phyloP scores from a whole-genome alignment of 2,888 invertebrate species.

The Agonopterix arenella region DNA sequence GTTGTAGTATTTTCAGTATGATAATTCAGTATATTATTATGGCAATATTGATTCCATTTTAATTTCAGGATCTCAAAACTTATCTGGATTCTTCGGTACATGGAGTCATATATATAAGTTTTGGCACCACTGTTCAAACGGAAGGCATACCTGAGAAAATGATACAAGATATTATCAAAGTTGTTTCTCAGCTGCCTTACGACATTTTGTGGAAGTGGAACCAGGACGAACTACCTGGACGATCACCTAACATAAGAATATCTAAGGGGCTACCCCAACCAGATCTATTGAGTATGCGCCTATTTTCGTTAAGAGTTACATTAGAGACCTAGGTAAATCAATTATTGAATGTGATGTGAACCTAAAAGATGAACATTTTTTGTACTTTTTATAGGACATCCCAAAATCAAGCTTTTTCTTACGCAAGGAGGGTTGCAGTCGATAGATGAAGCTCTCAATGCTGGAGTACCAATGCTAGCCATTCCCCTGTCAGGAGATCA shows the following conservation, averaged over 20 bases:
- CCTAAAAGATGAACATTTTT: too few relatives aligned
- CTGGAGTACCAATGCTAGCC: too few relatives aligned
- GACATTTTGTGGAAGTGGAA: constrained; percentile 16
- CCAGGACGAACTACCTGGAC: constrained; percentile 21
- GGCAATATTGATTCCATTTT: neutral
- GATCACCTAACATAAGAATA: constrained; percentile 43
- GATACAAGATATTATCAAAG: constrained; percentile 28
- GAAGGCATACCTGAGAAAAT: constrained; percentile 14
- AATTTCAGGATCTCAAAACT: neutral
- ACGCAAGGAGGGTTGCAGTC: too few relatives aligned
- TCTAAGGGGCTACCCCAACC: constrained; percentile 37
- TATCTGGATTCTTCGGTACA: neutral
- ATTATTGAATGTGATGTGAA: too few relatives aligned
- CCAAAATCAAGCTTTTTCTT: too few relatives aligned
- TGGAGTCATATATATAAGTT: neutral
- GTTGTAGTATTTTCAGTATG: neutral
- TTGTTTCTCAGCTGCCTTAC: constrained; percentile 48
- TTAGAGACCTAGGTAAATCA: too few relatives aligned
- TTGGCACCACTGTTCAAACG: neutral
- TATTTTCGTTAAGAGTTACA: too few relatives aligned
- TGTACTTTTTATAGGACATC: too few relatives aligned
- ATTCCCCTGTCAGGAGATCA: too few relatives aligned
- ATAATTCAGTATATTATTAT: neutral
- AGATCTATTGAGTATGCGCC: constrained; percentile 25
- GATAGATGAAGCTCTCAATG: too few relatives aligned